phyloP scores from a whole-genome alignment of 2,888 invertebrate genomes.

The Synergus laeviventris region DNA sequence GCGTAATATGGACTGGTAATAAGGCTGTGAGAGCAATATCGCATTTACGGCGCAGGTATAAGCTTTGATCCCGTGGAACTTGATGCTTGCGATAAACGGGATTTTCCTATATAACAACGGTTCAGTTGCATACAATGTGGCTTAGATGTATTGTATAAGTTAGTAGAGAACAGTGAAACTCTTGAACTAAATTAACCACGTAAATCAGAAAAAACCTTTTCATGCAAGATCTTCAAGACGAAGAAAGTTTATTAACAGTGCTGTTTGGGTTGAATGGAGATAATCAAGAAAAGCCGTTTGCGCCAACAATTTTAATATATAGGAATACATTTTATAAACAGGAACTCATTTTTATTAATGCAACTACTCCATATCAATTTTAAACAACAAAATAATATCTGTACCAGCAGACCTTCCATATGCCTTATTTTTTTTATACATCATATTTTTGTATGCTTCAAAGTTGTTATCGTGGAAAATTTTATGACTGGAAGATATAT shows the following conservation, averaged over 20 bases:
- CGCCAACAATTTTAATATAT: too few relatives aligned
- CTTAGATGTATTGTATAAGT: background rate
- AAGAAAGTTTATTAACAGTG: slow-evolving; percentile 14
- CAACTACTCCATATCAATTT: too few relatives aligned
- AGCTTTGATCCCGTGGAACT: slow-evolving; percentile 59
- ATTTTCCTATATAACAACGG: slow-evolving; percentile 52
- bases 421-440: too few relatives aligned
- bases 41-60: slow-evolving; percentile 61
- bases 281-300: too few relatives aligned
- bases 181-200: slow-evolving; percentile 30
- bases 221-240: background rate
- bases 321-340: too few relatives aligned
- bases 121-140: slow-evolving; percentile 48
- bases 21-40: slow-evolving; percentile 60
- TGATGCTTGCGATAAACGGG: slow-evolving; percentile 60
- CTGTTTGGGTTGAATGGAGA: too few relatives aligned
- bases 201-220: slow-evolving; percentile 10
- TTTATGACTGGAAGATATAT: too few relatives aligned
- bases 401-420: too few relatives aligned
- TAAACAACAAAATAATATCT: too few relatives aligned
- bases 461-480: too few relatives aligned
- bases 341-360: too few relatives aligned
- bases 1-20: slow-evolving; percentile 62
- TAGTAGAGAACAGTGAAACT: slow-evolving; percentile 14
- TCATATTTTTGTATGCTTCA: too few relatives aligned